A percentile compares a stretch with the other conserved stretches of the same genome.
These are phyloP conservation scores for Mechanitis messenoides DNA, from an alignment of 2,888 invertebrate genomes.

Conservation along the genomic window DNA sequence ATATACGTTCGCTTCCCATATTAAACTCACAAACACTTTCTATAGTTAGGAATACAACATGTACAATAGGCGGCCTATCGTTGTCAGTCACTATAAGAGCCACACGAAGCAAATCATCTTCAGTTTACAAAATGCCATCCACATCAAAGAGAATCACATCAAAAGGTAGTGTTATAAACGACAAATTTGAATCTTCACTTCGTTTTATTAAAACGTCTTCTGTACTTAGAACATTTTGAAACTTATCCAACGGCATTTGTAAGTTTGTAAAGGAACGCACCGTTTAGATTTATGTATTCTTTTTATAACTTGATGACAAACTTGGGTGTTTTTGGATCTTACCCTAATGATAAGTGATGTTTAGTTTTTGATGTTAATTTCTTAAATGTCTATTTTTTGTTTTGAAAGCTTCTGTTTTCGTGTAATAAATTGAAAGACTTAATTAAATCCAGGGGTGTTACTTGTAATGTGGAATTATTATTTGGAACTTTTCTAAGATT, in stretches of 20 bases:
- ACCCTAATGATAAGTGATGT: slow-evolving; percentile 23
- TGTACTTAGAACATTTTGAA: slow-evolving; percentile 34
- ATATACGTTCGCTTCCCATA: slow-evolving; percentile 43
- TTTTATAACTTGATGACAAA: slow-evolving; percentile 65
- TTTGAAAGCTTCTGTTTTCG: slow-evolving; percentile 6
- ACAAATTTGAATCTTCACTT: slow-evolving; percentile 40
- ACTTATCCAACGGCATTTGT: slow-evolving; percentile 27
- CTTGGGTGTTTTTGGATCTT: slow-evolving; percentile 34
- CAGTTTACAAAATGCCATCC: slow-evolving; percentile 67
- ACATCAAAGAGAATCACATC: slow-evolving; percentile 68
- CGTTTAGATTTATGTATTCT: slow-evolving; percentile 36
- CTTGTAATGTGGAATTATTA: too few species aligned
- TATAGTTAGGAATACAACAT: slow-evolving; percentile 58
- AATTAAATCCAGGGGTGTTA: too few species aligned
- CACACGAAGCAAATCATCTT: slow-evolving; percentile 58
- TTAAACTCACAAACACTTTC: slow-evolving; percentile 51
- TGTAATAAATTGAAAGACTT: slow-evolving; percentile 9
- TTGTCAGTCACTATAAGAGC: slow-evolving; percentile 46
- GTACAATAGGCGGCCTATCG: slow-evolving; percentile 46
- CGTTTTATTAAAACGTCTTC: slow-evolving; percentile 32
- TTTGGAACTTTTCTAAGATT: too few species aligned
- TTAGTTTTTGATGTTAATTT: slow-evolving; percentile 23
- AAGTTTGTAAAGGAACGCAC: slow-evolving; percentile 27
- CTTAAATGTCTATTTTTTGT: slow-evolving; percentile 15
- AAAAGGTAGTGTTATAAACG: slow-evolving; percentile 54